phyloP scores from a whole-genome alignment of 2,888 invertebrate species.

The Plagodis dolabraria region DNA sequence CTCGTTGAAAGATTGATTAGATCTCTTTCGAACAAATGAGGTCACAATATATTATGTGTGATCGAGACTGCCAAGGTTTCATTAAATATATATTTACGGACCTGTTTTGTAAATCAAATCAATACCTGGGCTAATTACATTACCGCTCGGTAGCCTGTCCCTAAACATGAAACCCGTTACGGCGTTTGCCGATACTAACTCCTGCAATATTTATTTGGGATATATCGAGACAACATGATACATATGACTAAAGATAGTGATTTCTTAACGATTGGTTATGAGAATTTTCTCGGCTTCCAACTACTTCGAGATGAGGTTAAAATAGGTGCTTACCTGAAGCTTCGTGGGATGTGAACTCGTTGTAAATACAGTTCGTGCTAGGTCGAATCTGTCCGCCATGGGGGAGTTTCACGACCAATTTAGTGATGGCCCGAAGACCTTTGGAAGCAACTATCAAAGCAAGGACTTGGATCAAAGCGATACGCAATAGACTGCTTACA shows the following conservation, averaged over 20 bases:
- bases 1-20: too few species aligned
- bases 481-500: conserved; percentile 52
- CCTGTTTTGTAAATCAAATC: too few species aligned
- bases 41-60: too few species aligned
- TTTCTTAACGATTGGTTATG: conserved; percentile 90
- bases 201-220: conserved; percentile 26
- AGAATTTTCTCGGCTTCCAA: conserved; percentile 99
- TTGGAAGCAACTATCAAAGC: conserved; percentile 90
- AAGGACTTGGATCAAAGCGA: conserved; percentile 90
- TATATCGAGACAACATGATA: conserved; percentile 5
- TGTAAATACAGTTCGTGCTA: conserved; percentile 94
- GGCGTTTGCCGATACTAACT: conserved; percentile 18
- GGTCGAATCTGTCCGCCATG: conserved; percentile 94
- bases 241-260: conserved; percentile 28
- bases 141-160: not conserved
- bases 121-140: too few species aligned
- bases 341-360: conserved; percentile 89
- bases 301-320: conserved; percentile 97
- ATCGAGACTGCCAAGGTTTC: too few species aligned
- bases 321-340: conserved; percentile 96
- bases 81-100: too few species aligned
- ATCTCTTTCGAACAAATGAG: too few species aligned
- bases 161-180: conserved; percentile 14
- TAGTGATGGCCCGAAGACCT: conserved; percentile 88
- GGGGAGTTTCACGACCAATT: conserved; percentile 92